Conservation (phyloP, 2,888 invertebrate species). For the Meteorus colon region DNA sequence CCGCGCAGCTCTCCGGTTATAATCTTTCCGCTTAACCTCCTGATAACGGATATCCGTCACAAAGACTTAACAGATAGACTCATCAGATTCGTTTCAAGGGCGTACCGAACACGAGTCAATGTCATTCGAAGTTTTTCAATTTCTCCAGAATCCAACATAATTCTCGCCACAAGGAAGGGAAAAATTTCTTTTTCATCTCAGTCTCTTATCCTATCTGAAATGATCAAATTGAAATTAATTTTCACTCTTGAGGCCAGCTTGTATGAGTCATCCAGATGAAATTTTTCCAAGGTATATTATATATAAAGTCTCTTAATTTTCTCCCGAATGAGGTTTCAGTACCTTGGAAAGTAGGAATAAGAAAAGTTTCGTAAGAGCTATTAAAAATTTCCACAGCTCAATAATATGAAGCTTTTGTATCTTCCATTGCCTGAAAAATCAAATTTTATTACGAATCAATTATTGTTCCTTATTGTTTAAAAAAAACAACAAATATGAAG, state of each 20-base stretch:
- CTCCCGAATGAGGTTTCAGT: background rate
- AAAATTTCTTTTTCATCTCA: too few species aligned
- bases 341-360: background rate
- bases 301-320: background rate
- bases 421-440: background rate
- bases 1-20: background rate
- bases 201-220: too few species aligned
- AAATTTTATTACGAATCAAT: too few species aligned
- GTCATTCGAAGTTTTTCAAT: background rate
- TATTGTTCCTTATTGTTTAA: too few species aligned
- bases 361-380: background rate
- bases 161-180: too few species aligned
- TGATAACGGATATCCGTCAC: conserved; percentile 8
- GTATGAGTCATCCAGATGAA: too few species aligned
- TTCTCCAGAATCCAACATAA: background rate
- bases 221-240: too few species aligned
- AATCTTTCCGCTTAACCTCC: conserved; percentile 1
- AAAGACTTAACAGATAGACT: background rate
- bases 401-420: background rate
- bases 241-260: too few species aligned
- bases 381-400: background rate
- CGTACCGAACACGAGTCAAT: too few species aligned
- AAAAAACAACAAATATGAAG: too few species aligned
- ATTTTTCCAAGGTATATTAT: too few species aligned
- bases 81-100: background rate